Base-by-base conservation (phyloP, 2,113 vertebrate genomes). In the Odocoileus hemionus region DNA sequence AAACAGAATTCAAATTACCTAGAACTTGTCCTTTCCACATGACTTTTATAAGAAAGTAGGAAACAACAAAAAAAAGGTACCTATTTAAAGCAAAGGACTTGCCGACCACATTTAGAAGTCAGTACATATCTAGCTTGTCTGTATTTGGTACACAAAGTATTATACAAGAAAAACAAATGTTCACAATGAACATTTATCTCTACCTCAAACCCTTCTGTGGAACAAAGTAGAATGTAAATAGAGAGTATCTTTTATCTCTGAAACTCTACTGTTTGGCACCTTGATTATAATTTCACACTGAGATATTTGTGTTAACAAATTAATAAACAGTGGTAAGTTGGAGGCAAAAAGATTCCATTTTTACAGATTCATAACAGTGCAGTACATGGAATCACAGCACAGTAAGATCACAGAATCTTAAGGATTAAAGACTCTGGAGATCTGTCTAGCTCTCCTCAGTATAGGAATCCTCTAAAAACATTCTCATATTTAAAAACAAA, bases 1-100 rank as follows among this genome's bases (percentile, higher is more conserved):
- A 84, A 78, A 85, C 47, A 88, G 57, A 79, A 92, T 89, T 88
- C 86, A 85, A 60, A 92, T n/a, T 60, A 83, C 52, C 55, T 89
- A 70, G 36, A 86, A 70, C 28, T 76, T 78, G 3, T 74, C 60
- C 58, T 97, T 80, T 58, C 89, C 94, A 95, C 36, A 43, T 5
- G 50, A 70, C 82, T 95, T 91, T 86, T n/a, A n/a, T 57, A 97
- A 92, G 50, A 52, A 97, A 86, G 70, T 39, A 57, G 43, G 33
- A 94, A 92, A 83, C 12, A 39, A 87, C 30, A 15, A 54, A 92
- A 94, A 90, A 36, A 26, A 80, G 9, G 39, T 33, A 90, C n/a
- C n/a, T 45, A 60, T 57, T 94, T 96, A 90, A 86, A 92, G 52
- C 74, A 64, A 85, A 97, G 93, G 86, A 36, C 60, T 86, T 86